These are phyloP conservation scores for Lepidurus couesii DNA, from an alignment of 1,140 invertebrate species.

Conservation along the genomic window DNA sequence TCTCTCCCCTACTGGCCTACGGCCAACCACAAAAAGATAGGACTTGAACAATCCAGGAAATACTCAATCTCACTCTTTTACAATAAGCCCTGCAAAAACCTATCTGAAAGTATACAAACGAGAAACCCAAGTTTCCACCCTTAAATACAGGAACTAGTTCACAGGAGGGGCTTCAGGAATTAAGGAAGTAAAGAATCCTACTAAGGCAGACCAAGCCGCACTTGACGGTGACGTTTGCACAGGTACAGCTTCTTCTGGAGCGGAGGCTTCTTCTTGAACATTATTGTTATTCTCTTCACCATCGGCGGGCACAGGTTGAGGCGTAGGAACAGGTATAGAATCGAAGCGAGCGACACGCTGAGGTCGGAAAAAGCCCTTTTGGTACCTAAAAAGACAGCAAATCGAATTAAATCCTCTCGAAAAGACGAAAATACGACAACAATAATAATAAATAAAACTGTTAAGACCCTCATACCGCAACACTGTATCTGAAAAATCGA, in stretches of 20 bases:
- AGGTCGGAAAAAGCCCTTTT: constrained; percentile 40
- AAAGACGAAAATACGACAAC: neutral
- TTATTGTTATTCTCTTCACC: constrained; percentile 49
- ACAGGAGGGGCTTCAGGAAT: constrained; percentile 54
- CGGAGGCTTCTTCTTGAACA: constrained; percentile 38
- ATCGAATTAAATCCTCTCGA: constrained; percentile 16
- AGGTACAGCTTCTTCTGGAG: constrained; percentile 28
- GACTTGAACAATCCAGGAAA: neutral
- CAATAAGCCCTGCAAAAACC: neutral
- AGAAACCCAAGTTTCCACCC: neutral
- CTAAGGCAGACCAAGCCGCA: constrained; percentile 45
- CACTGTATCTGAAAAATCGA: neutral
- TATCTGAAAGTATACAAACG: neutral
- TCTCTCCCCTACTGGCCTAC: neutral
- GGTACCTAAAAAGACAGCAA: constrained; percentile 41
- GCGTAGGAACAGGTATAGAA: constrained; percentile 50
- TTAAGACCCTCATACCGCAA: no score
- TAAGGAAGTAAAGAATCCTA: constrained; percentile 67
- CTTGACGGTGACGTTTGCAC: neutral
- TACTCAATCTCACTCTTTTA: neutral
- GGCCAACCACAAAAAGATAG: neutral
- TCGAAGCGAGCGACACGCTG: constrained; percentile 40
- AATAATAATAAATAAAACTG: neutral
- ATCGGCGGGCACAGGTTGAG: constrained; percentile 45
- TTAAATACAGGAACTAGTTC: neutral